Conservation (phyloP, 92 coral and sea anemone species). For the Bergia sp. region DNA sequence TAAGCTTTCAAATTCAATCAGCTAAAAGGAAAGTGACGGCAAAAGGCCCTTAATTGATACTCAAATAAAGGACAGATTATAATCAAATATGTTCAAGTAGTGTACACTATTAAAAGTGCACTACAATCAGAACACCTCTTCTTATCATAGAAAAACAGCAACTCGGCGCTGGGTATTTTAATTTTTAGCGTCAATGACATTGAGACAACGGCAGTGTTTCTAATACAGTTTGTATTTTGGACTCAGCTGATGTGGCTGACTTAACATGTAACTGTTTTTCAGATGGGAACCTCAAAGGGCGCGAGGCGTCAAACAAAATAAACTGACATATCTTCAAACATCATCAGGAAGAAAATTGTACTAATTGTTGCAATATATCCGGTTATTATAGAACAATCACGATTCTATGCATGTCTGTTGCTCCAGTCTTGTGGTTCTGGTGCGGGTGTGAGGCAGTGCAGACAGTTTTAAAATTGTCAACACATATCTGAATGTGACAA, state of each 20-base stretch:
- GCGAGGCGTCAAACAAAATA: neutral
- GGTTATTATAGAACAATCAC: constrained; percentile 22
- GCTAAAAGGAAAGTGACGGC: neutral
- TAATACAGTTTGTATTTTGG: constrained; percentile 5
- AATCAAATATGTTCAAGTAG: neutral
- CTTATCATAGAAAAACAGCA: constrained; percentile 4
- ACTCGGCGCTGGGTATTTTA: neutral
- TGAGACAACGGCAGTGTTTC: neutral
- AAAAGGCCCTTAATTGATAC: neutral
- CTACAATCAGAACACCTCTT: constrained; percentile 5
- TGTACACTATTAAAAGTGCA: neutral
- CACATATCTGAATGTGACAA: constrained; percentile 1
- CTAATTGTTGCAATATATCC: constrained; percentile 30
- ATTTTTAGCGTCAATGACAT: neutral
- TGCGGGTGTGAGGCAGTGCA: neutral
- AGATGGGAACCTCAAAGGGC: neutral
- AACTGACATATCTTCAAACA: neutral
- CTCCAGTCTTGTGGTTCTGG: neutral
- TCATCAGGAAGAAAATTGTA: constrained; percentile 7
- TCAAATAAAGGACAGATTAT: constrained; percentile 9
- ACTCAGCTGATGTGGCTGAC: neutral
- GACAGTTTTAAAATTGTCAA: neutral
- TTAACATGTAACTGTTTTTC: neutral
- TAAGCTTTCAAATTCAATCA: neutral
- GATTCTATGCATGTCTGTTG: neutral